Base-by-base conservation (phyloP, 2,797 vertebrate species). In the Silurus aristotelis region DNA sequence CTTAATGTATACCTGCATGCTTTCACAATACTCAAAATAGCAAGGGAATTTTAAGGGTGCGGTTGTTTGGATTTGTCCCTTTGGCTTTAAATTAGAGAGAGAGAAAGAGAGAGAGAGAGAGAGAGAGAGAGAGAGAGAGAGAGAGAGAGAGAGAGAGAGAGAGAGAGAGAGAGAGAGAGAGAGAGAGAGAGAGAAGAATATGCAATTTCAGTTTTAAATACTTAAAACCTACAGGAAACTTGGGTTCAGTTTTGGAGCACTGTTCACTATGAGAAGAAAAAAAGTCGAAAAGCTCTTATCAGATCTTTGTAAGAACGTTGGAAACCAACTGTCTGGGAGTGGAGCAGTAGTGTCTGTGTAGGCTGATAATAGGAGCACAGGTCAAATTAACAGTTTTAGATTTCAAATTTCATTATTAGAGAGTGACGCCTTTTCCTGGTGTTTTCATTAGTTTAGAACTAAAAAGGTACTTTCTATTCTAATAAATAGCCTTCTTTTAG, bases 1-100 rank as follows among this genome's bases (percentile, higher is more conserved):
- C 90, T 87, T 89, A 83, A 64, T 76, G 85, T 85, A 90, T 77
- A 80, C 1, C 66, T 84, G 72, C 87, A 81, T 90, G 68, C 64
- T 90, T 90, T 85, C 48, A 83, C 84, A 87, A 79, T 48, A 19
- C 63, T 85, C 86, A 89, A 89, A 83, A 87, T 87, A 86, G 86
- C 87, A 83, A 89, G 70, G 85, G 75, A 84, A 83, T 89, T 87
- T 90, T 64, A 80, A 83, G 81, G 87, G 84, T 78, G 85, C 86
- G 88, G 78, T 73, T 71, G n/a, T 63, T 68, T 77, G 70, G 87
- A 70, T 80, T 89, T 43, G 58, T 61, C 56, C 19, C 12, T n/a
- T 78, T 38, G 27, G 17, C 19, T 43, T 78, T 38, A 43, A 78
- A 61, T 61, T 10, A 43, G 25, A 58, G 15, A 12, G 25, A 76